Conservation (phyloP, 1,140 invertebrate genomes). For the Riptortus pedestris region DNA sequence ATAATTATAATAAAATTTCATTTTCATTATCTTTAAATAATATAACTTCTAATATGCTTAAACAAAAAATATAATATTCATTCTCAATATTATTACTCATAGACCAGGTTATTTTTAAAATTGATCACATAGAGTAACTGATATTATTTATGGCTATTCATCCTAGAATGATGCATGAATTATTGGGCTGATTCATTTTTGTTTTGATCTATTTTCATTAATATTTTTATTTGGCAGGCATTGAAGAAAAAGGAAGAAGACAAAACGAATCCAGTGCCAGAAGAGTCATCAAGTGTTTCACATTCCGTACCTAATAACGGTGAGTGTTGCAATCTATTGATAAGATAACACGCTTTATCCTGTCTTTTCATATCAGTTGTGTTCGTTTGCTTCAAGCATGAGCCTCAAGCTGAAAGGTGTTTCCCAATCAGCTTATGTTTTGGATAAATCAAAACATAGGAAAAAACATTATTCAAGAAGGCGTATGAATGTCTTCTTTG, state of each 20-base stretch:
- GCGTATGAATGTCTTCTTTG: constrained; percentile 4
- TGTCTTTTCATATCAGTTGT: not conserved
- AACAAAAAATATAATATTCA: too few species aligned
- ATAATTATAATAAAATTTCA: too few species aligned
- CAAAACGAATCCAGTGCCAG: not conserved
- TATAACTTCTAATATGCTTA: too few species aligned
- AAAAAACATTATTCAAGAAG: constrained; percentile 12
- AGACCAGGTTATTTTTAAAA: too few species aligned
- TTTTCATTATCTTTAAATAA: too few species aligned
- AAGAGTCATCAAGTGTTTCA: not conserved
- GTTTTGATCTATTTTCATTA: too few species aligned
- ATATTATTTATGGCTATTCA: too few species aligned
- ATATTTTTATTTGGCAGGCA: constrained; percentile 27
- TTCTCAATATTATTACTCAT: too few species aligned
- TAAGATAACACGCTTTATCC: constrained; percentile 5
- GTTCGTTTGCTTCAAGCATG: too few species aligned
- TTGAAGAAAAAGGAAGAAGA: constrained; percentile 29
- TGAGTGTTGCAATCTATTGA: constrained; percentile 24
- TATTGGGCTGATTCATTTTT: too few species aligned
- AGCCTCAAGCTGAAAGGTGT: constrained; percentile 5
- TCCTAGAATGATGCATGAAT: too few species aligned
- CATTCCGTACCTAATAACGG: constrained; percentile 17
- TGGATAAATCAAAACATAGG: constrained; percentile 7
- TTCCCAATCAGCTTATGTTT: not conserved
- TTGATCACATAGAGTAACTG: too few species aligned